phyloP scores from a whole-genome alignment of 2,797 vertebrate genomes.

The Iguana delicatissima region DNA sequence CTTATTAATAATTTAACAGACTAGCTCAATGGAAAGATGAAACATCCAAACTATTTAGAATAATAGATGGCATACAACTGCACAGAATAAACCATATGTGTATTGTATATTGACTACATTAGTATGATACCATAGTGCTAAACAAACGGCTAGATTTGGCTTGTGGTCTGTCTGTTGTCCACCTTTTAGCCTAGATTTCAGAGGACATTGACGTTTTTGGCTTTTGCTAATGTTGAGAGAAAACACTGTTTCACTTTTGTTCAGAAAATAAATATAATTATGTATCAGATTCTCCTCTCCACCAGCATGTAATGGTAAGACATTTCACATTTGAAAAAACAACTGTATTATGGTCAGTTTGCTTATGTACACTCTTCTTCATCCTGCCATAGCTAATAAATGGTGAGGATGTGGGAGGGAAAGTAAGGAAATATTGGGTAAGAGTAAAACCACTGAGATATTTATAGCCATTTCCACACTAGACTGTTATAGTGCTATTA shows the following conservation, averaged over 20 bases:
- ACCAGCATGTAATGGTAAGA: neutral
- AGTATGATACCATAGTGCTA: neutral
- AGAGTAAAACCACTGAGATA: constrained; percentile 34
- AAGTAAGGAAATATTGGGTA: neutral
- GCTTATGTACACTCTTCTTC: neutral
- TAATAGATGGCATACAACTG: neutral
- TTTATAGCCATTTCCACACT: constrained; percentile 16
- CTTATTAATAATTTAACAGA: neutral
- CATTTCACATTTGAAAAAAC: neutral
- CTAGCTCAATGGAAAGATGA: neutral
- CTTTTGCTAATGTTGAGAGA: neutral
- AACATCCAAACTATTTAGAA: neutral
- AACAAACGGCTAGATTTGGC: neutral
- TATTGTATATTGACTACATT: neutral
- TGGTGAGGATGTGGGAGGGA: neutral
- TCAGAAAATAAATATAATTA: neutral
- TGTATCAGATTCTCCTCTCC: neutral
- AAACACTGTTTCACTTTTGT: neutral
- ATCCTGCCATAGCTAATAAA: neutral
- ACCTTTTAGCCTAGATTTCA: neutral
- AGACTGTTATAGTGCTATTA: no score
- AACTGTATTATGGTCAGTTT: neutral
- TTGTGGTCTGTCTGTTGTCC: no score
- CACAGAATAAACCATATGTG: neutral
- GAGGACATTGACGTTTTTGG: neutral